Evolutionary conservation across 1,140 invertebrate genomes (phyloP), one percentile per base, ranked within the genome.

Genomic region (Cydia pomonella): DNA sequence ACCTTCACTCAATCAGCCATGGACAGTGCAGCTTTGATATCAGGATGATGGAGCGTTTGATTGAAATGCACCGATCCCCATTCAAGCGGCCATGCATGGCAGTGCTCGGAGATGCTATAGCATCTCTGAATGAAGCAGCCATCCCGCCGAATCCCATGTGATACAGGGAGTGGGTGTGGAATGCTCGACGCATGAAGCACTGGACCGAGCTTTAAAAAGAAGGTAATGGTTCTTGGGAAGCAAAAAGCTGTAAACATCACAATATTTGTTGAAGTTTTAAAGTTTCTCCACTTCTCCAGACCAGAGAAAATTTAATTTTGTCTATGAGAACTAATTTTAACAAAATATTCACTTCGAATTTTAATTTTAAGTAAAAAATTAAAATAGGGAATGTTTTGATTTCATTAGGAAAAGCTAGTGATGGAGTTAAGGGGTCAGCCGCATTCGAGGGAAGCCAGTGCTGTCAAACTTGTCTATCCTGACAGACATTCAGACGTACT

Each of bases 1-100:
- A 74, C 80, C 72, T 91, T 25, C 84, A 84, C 83, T 73, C 75
- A 53, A 23, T 75, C 77, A 76, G 84, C n/a, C 27, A 69, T n/a
- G 64, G 27, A 10, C n/a, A 33, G 29, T 38, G n/a, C 3, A 69
- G 18, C 64, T 38, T 69, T 9, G 64, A 69, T 38, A 33, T 69
- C 1, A 0, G 27, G 7, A 18, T 69, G 29, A 69, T 69, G 1
- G 64, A 69, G 18, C 64, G 64, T n/a, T 18, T 69, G 29, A 69
- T 69, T 18, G 29, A 69, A 38, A 33, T 29, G 9, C 64, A 69
- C 64, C 64, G 29, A 0, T 33, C 64, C 0, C 64, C 64, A 18
- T 69, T 33, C n/a, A 69, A 69, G n/a, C 64, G 64, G 16, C 64
- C 64, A 3, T 69, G 64, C n/a, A 9, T 69, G 27, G 6, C 64